A percentile compares a stretch with the other conserved stretches of the same genome.
Evolutionary conservation across 2,888 invertebrate genomes (phyloP).

Genomic region (Chrysolina haemoptera): DNA sequence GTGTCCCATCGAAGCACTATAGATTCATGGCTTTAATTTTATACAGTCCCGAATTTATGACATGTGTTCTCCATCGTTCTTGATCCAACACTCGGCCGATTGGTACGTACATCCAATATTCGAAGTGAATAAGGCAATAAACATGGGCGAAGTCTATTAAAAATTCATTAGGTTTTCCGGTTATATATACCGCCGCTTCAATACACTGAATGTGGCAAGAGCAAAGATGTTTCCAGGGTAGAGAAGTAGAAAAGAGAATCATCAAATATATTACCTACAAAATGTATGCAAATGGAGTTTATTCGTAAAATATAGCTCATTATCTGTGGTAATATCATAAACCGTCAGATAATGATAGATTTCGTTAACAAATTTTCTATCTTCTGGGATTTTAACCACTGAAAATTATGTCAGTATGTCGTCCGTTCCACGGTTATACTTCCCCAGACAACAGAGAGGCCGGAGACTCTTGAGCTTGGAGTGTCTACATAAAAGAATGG

Average conservation of each 20-base stretch:
- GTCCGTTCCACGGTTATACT: too few species aligned
- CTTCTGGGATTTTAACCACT: too few species aligned
- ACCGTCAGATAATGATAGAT: too few species aligned
- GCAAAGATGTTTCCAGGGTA: conserved; percentile 3
- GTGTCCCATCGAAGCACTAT: neutral
- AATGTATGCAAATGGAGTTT: conserved; percentile 16
- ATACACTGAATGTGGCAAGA: conserved; percentile 4
- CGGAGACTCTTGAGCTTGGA: too few species aligned
- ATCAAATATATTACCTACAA: too few species aligned
- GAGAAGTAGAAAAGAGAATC: neutral
- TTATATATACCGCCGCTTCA: conserved; percentile 34
- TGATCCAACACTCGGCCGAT: conserved; percentile 49
- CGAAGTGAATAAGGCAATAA: conserved; percentile 62
- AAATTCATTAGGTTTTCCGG: conserved; percentile 42
- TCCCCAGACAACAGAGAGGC: too few species aligned
- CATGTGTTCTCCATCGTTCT: conserved; percentile 8
- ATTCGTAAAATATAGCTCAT: too few species aligned
- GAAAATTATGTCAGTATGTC: too few species aligned
- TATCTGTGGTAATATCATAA: too few species aligned
- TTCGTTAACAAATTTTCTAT: too few species aligned
- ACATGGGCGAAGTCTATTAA: conserved; percentile 47
- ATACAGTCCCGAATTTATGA: conserved; percentile 21
- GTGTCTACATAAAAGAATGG: too few species aligned
- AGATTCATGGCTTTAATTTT: conserved; percentile 16
- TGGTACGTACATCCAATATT: conserved; percentile 59